Percentiles rank a stretch among this genome's conserved stretches.
Conservation (phyloP, 2,888 invertebrate genomes). For the Branchinecta sandiegonensis region DNA sequence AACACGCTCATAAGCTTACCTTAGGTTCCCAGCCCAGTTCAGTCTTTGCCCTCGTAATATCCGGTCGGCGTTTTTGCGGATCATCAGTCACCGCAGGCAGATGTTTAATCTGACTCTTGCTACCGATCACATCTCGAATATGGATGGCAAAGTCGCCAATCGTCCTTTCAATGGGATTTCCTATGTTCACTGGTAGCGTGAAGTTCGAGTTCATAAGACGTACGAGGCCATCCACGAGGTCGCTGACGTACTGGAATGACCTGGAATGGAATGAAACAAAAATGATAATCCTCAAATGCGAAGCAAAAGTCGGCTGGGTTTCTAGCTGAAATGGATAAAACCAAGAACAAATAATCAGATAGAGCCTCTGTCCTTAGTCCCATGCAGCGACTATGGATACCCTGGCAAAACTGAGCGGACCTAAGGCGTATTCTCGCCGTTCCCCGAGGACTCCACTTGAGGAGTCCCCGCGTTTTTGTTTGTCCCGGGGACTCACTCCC, state of each 20-base stretch:
- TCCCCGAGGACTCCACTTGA: too few species aligned
- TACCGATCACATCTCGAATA: slow-evolving; percentile 69
- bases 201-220: slow-evolving; percentile 87
- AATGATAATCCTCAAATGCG: too few species aligned
- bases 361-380: too few species aligned
- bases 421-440: too few species aligned
- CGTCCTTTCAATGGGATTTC: slow-evolving; percentile 95
- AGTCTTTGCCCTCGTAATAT: slow-evolving; percentile 73
- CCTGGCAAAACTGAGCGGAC: too few species aligned
- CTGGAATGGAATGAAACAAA: slow-evolving; percentile 40
- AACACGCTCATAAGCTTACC: slow-evolving; percentile 43
- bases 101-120: slow-evolving; percentile 65
- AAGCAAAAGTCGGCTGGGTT: too few species aligned
- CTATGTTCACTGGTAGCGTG: slow-evolving; percentile 81
- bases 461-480: too few species aligned
- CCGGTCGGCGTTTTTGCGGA: slow-evolving; percentile 83
- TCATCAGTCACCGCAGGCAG: slow-evolving; percentile 85
- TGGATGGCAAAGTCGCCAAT: slow-evolving; percentile 83
- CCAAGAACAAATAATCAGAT: too few species aligned
- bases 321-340: too few species aligned
- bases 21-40: slow-evolving; percentile 83
- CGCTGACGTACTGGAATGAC: slow-evolving; percentile 95
- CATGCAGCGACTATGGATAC: too few species aligned
- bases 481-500: too few species aligned
- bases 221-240: slow-evolving; percentile 86